Base-by-base conservation (phyloP, 2,113 vertebrate genomes). In the Platysternon megacephalum region DNA sequence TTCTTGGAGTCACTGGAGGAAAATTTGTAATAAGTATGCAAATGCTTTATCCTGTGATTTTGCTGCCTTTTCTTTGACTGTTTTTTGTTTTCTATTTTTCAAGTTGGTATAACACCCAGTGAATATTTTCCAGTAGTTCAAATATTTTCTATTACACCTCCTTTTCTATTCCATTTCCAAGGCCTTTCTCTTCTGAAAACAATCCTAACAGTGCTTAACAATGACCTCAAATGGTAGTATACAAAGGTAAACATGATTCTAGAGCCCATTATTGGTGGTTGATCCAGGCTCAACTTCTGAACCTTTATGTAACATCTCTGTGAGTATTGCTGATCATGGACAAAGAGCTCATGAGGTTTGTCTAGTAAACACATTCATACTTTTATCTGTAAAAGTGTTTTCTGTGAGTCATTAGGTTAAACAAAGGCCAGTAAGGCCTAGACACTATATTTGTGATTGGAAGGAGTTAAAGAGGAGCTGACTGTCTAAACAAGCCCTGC, bases 121-220 rank as follows among this genome's bases (percentile, higher is more conserved):
- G 55, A 96, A 91, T 46, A 17, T 53, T 91, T 82, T 85, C 52
- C 52, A 53, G n/a, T n/a, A 55, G 85, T 93, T 88, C 46, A 80
- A 52, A 94, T 68, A 92, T 2, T 72, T 3, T 92, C 13, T 49
- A 82, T 61, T 88, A 32, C 3, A 85, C 52, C 24, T 82, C 88
- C 65, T 53, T 94, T 92, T 92, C 82, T 93, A 96, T 3, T 80
- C 46, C 44, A 91, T 79, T 96, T 93, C 42, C 6, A 97, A 95
- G 21, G 29, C 94, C 85, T 95, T 97, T 72, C 79, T 84, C 52
- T 90, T 94, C 89, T 72, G 96, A 93, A 93, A 81, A 93, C 51
- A 92, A 93, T 28, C 51, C 55, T 49, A 89, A 87, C 68, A 94
- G 76, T 35, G 79, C 35, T 92, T 80, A 80, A 52, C 29, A 81